Base-by-base conservation (phyloP, 2,888 invertebrate genomes). In the Philereme vetulata region DNA sequence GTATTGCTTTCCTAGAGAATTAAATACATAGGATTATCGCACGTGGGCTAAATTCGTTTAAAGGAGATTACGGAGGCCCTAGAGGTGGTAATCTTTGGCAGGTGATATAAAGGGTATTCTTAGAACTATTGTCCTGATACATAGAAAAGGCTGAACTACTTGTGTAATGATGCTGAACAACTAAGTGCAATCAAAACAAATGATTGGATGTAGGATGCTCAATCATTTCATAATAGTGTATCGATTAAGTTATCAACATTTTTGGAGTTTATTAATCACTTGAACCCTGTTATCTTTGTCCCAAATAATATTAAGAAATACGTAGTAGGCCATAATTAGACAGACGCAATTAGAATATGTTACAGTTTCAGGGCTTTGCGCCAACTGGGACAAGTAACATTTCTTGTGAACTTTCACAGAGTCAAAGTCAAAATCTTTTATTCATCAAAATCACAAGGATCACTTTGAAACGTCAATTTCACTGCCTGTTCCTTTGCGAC, bases 21-120 rank as follows among this genome's bases (percentile, higher is more conserved):
- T 44, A 49, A 57, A 59, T 45, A 60, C 51, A 53, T 56, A 56
- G 62, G 64, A 58, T 64, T 66, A 70, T 59, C 54, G 56, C 57
- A 48, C 56, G 57, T 21, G 35, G 59, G 56, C 46, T 51, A 56
- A 59, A 62, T 62, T 55, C 62, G 36, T 60, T 61, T 61, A 57
- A 55, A 7, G 50, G 60, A 56, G 57, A 69, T 70, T 75, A 70
- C 53, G 56, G 72, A 74, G 70, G 72, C 75, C 68, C 48, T 63
- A 64, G 59, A 34, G 46, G 60, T 60, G 65, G 45, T 72, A 70
- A 74, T 75, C 70, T 70, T 65, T 47, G 58, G 34, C 38, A 61
- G 52, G 48, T 60, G 40, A 54, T 51, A 33, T 43, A 36, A 35
- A 56, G 32, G 9, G 11, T 46, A 21, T 44, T 32, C 11, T 33